Evolutionary conservation across 2,113 vertebrate genomes (phyloP).

Genomic region (Synchiropus splendidus): DNA sequence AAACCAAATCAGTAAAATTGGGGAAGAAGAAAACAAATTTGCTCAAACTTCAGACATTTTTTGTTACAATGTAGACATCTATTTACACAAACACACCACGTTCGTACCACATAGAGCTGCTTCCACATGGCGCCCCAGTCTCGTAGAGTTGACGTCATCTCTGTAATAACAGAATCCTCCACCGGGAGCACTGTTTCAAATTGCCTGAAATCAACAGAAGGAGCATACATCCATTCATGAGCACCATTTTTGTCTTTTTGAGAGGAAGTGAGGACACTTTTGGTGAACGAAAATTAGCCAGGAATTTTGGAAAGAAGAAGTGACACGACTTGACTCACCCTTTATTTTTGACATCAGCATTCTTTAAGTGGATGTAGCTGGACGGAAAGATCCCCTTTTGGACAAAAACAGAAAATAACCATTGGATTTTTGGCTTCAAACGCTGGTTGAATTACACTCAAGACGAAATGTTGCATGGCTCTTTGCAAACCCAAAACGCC

Average conservation of each 20-base stretch:
- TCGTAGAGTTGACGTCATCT: slow-evolving; percentile 94
- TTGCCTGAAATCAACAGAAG: slow-evolving; percentile 74
- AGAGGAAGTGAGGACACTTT: background rate
- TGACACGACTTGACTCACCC: slow-evolving; percentile 68
- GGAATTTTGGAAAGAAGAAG: background rate
- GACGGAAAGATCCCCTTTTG: slow-evolving; percentile 91
- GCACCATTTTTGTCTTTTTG: no score
- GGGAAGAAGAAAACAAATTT: no score
- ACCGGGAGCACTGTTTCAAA: slow-evolving; percentile 95
- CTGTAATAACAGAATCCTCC: slow-evolving; percentile 95
- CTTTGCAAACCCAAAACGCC: no score
- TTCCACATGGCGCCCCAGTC: slow-evolving; percentile 99
- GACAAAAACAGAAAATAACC: background rate
- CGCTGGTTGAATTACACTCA: no score
- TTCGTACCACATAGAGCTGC: slow-evolving; percentile 88
- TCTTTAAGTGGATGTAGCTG: slow-evolving; percentile 92
- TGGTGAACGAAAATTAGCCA: background rate
- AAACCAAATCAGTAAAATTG: no score
- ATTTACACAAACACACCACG: background rate
- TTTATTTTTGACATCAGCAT: slow-evolving; percentile 95
- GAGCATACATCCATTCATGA: background rate
- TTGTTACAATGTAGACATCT: no score
- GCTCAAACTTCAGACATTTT: no score
- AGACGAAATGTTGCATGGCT: background rate
- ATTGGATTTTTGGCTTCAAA: no score